phyloP scores from a whole-genome alignment of 2,113 vertebrate genomes.

The Oceanites oceanicus region DNA sequence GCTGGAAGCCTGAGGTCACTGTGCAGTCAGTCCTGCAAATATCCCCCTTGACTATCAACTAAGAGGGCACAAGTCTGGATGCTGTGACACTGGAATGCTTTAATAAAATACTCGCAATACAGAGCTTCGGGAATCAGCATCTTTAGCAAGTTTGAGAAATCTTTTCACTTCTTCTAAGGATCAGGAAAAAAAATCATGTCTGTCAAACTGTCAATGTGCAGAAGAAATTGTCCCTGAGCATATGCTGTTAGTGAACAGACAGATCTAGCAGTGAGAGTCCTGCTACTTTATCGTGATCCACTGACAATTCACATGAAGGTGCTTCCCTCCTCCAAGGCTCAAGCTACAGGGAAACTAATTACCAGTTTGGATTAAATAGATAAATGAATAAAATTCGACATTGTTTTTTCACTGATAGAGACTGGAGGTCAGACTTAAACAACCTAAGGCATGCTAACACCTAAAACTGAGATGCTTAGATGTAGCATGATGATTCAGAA shows the following conservation, averaged over 20 bases:
- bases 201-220: conserved; percentile 79
- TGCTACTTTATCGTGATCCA: conserved; percentile 59
- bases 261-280: conserved; percentile 78
- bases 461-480: background rate
- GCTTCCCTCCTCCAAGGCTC: background rate
- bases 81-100: conserved; percentile 5
- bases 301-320: background rate
- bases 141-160: conserved; percentile 80
- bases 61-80: conserved; percentile 12
- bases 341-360: background rate
- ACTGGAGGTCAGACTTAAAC: background rate
- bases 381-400: background rate
- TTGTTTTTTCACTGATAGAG: background rate
- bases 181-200: conserved; percentile 76
- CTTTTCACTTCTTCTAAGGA: conserved; percentile 77
- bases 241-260: conserved; percentile 71
- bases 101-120: conserved; percentile 48
- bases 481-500: background rate
- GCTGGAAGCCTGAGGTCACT: conserved; percentile 61
- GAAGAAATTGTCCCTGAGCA: conserved; percentile 62
- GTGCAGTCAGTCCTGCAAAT: conserved; percentile 64
- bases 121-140: conserved; percentile 75
- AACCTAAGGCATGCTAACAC: background rate
- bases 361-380: background rate
- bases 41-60: conserved; percentile 59